phyloP scores from a whole-genome alignment of 2,797 vertebrate genomes.

The Spatula clypeata region DNA sequence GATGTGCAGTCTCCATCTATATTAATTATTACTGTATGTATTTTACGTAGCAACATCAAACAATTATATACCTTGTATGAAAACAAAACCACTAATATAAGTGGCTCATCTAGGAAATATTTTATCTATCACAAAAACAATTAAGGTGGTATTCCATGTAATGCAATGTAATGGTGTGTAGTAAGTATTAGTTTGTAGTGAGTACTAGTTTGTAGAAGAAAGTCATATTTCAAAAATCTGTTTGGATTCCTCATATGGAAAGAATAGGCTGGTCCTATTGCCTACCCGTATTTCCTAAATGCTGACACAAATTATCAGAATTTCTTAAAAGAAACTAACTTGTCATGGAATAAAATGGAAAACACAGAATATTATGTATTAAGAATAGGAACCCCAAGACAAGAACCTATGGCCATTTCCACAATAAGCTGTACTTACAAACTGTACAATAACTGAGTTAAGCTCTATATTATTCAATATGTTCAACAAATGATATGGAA shows the following conservation, averaged over 20 bases:
- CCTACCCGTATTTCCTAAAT: neutral
- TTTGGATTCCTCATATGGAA: neutral
- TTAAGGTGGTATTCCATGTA: neutral
- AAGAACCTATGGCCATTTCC: neutral
- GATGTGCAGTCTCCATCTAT: neutral
- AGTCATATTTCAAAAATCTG: neutral
- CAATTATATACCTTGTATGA: neutral
- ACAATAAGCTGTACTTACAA: neutral
- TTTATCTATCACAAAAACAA: neutral
- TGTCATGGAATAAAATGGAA: neutral
- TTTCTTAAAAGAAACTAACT: neutral
- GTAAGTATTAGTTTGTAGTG: neutral
- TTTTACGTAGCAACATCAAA: neutral
- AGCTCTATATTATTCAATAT: neutral
- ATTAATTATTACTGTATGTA: neutral
- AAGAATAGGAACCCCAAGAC: neutral
- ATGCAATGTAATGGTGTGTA: fast-evolving
- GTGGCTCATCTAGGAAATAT: neutral
- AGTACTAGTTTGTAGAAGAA: neutral
- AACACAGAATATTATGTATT: neutral
- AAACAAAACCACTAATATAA: neutral
- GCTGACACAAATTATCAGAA: neutral
- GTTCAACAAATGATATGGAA: neutral
- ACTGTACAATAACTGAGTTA: neutral
- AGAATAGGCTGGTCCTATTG: neutral